Evolutionary conservation across 1,140 invertebrate genomes (phyloP), one percentile per base, ranked within the genome.

Genomic region (Rhagoletis zephyria): DNA sequence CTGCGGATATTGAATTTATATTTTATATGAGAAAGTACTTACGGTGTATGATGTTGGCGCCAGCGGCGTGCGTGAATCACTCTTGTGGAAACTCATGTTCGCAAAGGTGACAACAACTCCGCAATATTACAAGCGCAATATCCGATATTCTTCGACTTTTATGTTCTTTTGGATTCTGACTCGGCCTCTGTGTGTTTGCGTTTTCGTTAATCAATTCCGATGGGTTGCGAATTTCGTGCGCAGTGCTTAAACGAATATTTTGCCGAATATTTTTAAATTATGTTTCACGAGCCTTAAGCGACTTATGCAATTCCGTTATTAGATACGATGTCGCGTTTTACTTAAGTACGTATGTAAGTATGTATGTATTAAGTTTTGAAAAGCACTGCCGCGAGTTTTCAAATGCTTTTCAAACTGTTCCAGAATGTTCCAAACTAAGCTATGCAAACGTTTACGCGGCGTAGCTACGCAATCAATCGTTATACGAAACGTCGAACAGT

Each of bases 41-140:
- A 92, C 91, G 87, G 91, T 92, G 86, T 92, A 92, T 89, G 91
- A 90, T 30, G 90, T 89, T 77, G 91, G 91, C 87, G 91, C 89
- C 87, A 92, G 87, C 70, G 91, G 91, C 89, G 91, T 92, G 88
- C 91, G 91, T 86, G 91, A 92, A 87, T 92, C 90, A 90, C 91
- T 92, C 89, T 92, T 92, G 89, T 92, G 91, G 89, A 92, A 92
- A 91, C 91, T 92, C 91, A 92, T 92, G 51, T 45, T 89, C 65
- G 5, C 42, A 56, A 14, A 63, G n/a, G 7, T 42, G 14, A n/a
- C n/a, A 30, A n/a, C n/a, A 5, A n/a, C 14, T 63, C 56, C 10
- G 12, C 30, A n/a, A 60, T 61, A 5, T 5, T 6, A 7, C 14
- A 86, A 3, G 2, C 10, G 40, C 16, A 48, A 74, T 74, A 74